These are phyloP conservation scores for Caenorhabditis sp. DNA, from an alignment of 2,888 invertebrate genomes.

Conservation along the genomic window DNA sequence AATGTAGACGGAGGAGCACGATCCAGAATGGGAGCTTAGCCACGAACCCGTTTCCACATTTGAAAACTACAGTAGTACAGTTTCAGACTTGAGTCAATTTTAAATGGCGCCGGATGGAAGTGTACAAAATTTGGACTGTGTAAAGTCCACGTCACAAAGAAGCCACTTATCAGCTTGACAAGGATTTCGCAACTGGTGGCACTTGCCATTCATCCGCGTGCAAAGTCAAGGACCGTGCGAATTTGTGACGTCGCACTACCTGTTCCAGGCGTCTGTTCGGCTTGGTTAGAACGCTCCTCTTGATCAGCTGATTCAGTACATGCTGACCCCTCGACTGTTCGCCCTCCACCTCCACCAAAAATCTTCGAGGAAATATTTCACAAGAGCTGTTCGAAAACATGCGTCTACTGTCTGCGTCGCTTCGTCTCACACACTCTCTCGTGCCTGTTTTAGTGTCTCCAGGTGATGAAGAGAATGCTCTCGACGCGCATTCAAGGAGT, in stretches of 20 bases:
- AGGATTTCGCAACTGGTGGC: not conserved
- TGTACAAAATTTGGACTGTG: too few relatives aligned
- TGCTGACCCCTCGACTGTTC: not conserved
- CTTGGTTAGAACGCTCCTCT: too few relatives aligned
- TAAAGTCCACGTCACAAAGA: not conserved
- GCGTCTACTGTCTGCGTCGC: conserved; percentile 4
- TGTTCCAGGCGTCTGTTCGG: not conserved
- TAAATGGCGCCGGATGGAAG: too few relatives aligned
- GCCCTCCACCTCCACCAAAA: not conserved
- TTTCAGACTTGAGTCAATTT: too few relatives aligned
- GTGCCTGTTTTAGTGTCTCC: conserved; percentile 8
- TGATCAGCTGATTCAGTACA: conserved; percentile 1
- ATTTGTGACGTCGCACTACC: not conserved
- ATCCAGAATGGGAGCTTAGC: too few relatives aligned
- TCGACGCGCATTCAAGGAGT: conserved; percentile 31
- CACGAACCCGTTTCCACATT: too few relatives aligned
- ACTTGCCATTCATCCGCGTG: not conserved
- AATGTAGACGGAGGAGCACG: not conserved
- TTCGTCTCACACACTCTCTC: conserved; percentile 1
- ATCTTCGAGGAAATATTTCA: conserved; percentile 4
- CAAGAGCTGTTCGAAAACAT: conserved; percentile 3
- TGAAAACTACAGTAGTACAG: too few relatives aligned
- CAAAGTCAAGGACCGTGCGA: not conserved
- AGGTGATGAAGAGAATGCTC: conserved; percentile 17
- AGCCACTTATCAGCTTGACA: not conserved